Evolutionary conservation across 2,113 vertebrate species (phyloP), one percentile per base, ranked within the genome.

Genomic region (Rostratula benghalensis): DNA sequence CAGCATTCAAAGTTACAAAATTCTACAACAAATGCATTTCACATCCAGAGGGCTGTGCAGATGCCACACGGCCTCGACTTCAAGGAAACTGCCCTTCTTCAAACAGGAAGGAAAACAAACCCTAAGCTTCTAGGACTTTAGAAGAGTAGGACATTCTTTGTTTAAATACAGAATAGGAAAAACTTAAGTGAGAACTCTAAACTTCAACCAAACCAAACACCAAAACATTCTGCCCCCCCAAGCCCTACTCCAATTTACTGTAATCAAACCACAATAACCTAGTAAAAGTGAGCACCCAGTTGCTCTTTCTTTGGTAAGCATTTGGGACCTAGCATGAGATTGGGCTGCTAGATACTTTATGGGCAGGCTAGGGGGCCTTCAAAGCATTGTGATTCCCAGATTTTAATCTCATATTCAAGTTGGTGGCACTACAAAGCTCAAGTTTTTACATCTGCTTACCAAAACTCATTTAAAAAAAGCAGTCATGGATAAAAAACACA

Each of bases 61-160:
- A 57, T 67, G 50, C 7, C 41, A 46, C 1, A 0, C 0, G 1
- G 64, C 59, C 79, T 79, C 3, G 3, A 3, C 37, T 82, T 65
- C 35, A 70, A 77, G 67, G 48, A 69, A 94, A 48, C 5, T 3
- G 5, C 28, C 51, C 70, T 48, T 53, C 67, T 37, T 69, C 64
- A 84, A 78, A 57, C 11, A 63, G 31, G 7, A 48, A 24, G 57
- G 20, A 82, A 45, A 88, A 30, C 11, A 74, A 87, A 61, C 13
- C 8, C 45, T 86, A 60, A 65, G 0, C 19, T 51, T 73, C 20
- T 16, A n/a, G 15, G 31, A 17, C 65, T 90, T 69, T 70, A 53
- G 12, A 87, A 41, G 39, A 57, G 3, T 37, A 46, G 31, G 18
- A 30, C 8, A 10, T 53, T 22, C 28, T 41, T 95, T 81, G 14